Base-by-base conservation (phyloP, 2,113 vertebrate genomes). In the Verasper variegatus region DNA sequence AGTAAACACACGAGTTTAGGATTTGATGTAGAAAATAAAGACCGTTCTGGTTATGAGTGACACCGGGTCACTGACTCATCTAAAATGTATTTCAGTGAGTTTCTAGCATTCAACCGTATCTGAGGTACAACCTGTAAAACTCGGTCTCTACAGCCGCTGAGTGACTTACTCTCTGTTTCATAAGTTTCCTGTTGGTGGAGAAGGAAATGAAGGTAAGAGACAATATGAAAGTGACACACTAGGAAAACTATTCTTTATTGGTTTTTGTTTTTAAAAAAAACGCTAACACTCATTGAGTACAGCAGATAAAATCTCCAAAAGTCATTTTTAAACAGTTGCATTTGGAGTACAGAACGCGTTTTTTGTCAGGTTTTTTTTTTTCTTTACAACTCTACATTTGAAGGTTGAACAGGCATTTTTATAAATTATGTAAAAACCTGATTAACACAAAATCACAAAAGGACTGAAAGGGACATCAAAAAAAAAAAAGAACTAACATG, bases 221-320 rank as follows among this genome's bases (percentile, higher is more conserved):
- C 80, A 51, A 69, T 71, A 76, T 84, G 67, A 89, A 88, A 84
- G 86, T 90, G 95, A 96, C 95, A 95, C 96, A 96, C 97, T 98
- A 97, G 95, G 95, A 98, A 99, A 99, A 98, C 95, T 97, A 97
- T 96, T 92, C 94, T 98, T 99, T 98, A 97, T 98, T 98, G 96
- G 62, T 77, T 88, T 89, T 82, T 72, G 58, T 63, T 78, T 42
- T 37, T 72, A 31, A 47, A 92, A 94, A 97, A 96, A 97, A 97
- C 95, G 94, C 94, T 95, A 97, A 98, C 97, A 98, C 95, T 96
- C 94, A 96, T 96, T 96, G 95, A 98, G 96, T 96, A 97, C 95
- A 96, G 96, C 96, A 96, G 96, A 97, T 98, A 98, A 98, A 99
- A 99, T 91, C 94, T 95, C 93, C 95, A 97, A 97, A 98, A 95